Conservation (phyloP, 1,140 invertebrate species). For the Medauroidea extradentata region DNA sequence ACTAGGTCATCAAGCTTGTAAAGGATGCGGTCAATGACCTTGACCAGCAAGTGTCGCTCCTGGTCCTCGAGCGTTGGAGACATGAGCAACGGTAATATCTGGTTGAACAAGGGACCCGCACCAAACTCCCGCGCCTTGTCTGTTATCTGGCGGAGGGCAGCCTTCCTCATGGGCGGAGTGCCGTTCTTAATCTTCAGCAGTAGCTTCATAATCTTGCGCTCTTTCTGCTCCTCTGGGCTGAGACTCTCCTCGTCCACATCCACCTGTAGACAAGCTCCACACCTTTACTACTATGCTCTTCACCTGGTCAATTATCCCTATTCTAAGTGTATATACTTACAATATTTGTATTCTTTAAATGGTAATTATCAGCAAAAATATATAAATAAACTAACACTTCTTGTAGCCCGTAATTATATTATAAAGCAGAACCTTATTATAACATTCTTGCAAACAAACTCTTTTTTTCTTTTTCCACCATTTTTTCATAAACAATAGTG, state of each 20-base stretch:
- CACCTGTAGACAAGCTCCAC: too few relatives aligned
- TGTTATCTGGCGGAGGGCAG: conserved; percentile 94
- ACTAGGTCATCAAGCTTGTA: conserved; percentile 99
- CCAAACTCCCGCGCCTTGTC: conserved; percentile 98
- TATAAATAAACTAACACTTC: too few relatives aligned
- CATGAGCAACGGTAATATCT: conserved; percentile 98
- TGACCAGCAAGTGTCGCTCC: conserved; percentile 98
- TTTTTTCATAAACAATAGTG: too few relatives aligned
- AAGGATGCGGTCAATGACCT: conserved; percentile 97
- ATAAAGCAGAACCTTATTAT: too few relatives aligned
- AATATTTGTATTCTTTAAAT: too few relatives aligned
- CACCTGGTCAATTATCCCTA: too few relatives aligned
- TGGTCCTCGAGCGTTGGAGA: conserved; percentile 99
- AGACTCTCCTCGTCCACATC: conserved; percentile 97
- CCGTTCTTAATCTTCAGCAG: conserved; percentile 99
- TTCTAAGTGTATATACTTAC: too few relatives aligned
- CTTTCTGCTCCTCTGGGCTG: conserved; percentile 95
- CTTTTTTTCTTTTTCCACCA: too few relatives aligned
- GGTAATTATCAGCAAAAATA: too few relatives aligned
- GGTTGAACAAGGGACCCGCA: conserved; percentile 97
- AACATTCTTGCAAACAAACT: too few relatives aligned
- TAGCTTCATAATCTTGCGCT: conserved; percentile 98
- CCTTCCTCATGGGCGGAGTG: conserved; percentile 98
- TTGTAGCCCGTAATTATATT: too few relatives aligned
- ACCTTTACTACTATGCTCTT: too few relatives aligned